Evolutionary conservation across 2,113 vertebrate genomes (phyloP).

Genomic region (Ophthalmolycus amberensis): DNA sequence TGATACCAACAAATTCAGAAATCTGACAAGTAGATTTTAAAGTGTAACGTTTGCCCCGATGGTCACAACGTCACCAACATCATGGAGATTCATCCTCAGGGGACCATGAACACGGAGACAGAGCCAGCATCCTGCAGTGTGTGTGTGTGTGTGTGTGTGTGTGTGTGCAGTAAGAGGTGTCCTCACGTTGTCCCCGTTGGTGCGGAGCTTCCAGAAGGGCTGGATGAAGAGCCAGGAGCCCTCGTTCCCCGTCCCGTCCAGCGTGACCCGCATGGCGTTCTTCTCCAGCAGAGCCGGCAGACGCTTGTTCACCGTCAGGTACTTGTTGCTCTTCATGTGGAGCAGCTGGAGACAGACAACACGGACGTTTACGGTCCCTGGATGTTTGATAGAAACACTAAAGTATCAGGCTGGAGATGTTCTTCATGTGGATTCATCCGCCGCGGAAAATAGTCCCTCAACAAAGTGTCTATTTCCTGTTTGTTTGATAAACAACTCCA

Average conservation of each 20-base stretch:
- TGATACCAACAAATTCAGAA: not conserved
- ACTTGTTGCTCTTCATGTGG: conserved; percentile 80
- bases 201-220: conserved; percentile 76
- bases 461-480: too few relatives aligned
- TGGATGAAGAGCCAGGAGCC: conserved; percentile 79
- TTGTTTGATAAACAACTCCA: too few relatives aligned
- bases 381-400: too few relatives aligned
- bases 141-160: not conserved
- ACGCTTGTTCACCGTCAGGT: conserved; percentile 78
- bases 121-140: not conserved
- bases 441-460: not conserved
- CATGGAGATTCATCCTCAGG: not conserved
- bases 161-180: not conserved
- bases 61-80: not conserved
- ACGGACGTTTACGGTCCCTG: too few relatives aligned
- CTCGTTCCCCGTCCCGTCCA: conserved; percentile 76
- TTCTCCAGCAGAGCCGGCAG: conserved; percentile 78
- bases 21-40: not conserved
- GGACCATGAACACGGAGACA: not conserved
- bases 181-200: conserved; percentile 75
- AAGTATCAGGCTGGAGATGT: too few relatives aligned
- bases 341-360: conserved; percentile 55
- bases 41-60: not conserved
- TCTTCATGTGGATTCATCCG: not conserved
- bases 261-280: conserved; percentile 78